Evolutionary conservation across 2,888 invertebrate species (phyloP), one percentile per base, ranked within the genome.

Genomic region (Cenopis cana): DNA sequence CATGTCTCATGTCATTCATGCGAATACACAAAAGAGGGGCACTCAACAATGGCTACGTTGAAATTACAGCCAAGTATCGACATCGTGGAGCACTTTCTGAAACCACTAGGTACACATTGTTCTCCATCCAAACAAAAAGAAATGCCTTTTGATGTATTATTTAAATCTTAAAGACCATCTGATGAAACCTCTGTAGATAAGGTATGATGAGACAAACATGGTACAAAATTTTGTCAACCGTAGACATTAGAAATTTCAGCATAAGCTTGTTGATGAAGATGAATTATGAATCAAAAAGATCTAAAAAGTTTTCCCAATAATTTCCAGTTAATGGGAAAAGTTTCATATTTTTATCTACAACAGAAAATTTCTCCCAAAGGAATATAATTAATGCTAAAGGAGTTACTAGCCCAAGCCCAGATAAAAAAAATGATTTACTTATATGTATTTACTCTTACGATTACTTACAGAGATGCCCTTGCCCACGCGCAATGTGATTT

Each of bases 1-100:
- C 80, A 78, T 79, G 77, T 80, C 79, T 81, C 80, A 77, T 78
- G 77, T 81, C 79, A 82, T 82, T 82, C 82, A 82, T 79, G 75
- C 79, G 79, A n/a, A 78, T 80, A 85, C 79, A 82, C 80, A 85
- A 84, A 83, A 85, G 81, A 76, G 80, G 77, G 76, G 73, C 78
- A 78, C 78, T 76, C 76, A 82, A 84, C 85, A 86, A 85, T 85
- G 77, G 85, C 79, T 81, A 80, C 81, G 80, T 81, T 81, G 83
- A 82, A 86, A 86, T 85, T 82, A 84, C 84, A 76, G 79, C 79
- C 79, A 81, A 84, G 82, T 83, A 84, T 85, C 81, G 82, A 84
- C 79, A 81, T 77, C 76, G 78, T 68, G 78, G 80, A 83, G 81
- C 82, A 83, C 83, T 85, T 83, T 84, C 80, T 74, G 79, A 82